Base-by-base conservation (phyloP, 2,797 vertebrate genomes). In the Muscicapa comitata region DNA sequence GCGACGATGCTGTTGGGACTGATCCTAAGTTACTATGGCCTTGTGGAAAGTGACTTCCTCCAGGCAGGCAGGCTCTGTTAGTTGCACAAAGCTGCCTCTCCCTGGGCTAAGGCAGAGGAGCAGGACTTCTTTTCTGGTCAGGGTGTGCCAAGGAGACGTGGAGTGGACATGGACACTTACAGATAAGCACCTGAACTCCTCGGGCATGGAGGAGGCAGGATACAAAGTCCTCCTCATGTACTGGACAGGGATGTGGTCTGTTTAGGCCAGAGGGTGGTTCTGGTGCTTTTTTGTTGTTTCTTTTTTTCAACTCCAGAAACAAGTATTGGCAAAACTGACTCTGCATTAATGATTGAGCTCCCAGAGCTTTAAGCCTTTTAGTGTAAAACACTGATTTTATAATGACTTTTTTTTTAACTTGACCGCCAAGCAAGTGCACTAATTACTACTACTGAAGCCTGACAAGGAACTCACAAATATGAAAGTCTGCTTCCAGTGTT, bases 351-450 rank as follows among this genome's bases (percentile, higher is more conserved):
- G 28, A 50, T 40, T 76, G 80, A 66, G 21, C 77, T 96, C 80
- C 58, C 57, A 48, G 85, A 68, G 26, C 48, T 85, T 70, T 82
- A 70, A 93, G 91, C 93, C 88, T 96, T 96, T 76, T 92, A 71
- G 76, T 91, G 61, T 61, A 31, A 31, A 79, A 86, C 38, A 87
- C 63, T 57, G 72, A 58, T 59, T 72, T 68, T 70, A 51, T 17
- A 1, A 84, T 15, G 9, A 43, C 35, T 31, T 83, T 28, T 63
- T 89, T 87, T 51, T 35, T 17, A 73, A 71, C 78, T 83, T 73
- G 77, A 91, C 73, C 78, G 58, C 84, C 75, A 96, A 96, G 50
- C 71, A 85, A 90, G 81, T 90, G 88, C 88, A 94, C 86, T 96
- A 54, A 90, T 80, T 75, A 67, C 65, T 94, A 67, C 84, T 94